A percentile compares a stretch with the other conserved stretches of the same genome.
Conservation (phyloP, 2,113 vertebrate genomes). For the Percopsis transmontana region DNA sequence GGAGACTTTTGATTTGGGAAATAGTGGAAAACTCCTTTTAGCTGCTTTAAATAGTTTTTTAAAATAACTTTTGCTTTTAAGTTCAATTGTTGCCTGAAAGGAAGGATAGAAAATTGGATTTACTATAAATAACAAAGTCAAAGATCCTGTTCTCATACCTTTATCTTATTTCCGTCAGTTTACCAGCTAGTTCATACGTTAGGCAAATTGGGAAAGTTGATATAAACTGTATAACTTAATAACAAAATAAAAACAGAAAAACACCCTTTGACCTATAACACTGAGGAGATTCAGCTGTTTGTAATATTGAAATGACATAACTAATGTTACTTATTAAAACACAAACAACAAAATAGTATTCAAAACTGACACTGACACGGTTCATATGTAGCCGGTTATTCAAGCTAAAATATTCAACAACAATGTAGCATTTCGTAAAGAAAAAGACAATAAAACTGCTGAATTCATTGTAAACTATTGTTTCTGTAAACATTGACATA, state of each 20-base stretch:
- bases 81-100: conserved; percentile 25
- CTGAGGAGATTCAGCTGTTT: not conserved
- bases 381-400: conserved; percentile 27
- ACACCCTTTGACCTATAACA: not conserved
- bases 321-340: not conserved
- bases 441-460: conserved; percentile 40
- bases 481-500: conserved; percentile 57
- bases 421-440: conserved; percentile 17
- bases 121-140: conserved; percentile 8
- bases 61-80: conserved; percentile 36
- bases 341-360: conserved; percentile 23
- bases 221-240: conserved; percentile 3
- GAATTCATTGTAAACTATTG: conserved; percentile 55
- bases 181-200: not conserved
- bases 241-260: conserved; percentile 18
- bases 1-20: not conserved
- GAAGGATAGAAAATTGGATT: conserved; percentile 9
- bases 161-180: not conserved
- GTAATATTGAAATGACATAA: conserved; percentile 17
- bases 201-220: not conserved
- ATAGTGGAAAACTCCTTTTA: not conserved
- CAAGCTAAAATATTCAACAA: conserved; percentile 20
- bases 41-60: not conserved
- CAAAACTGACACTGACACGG: conserved; percentile 20
- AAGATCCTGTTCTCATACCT: not conserved